Evolutionary conservation across 2,113 vertebrate genomes (phyloP).

Genomic region (Phyllostomus hastatus): DNA sequence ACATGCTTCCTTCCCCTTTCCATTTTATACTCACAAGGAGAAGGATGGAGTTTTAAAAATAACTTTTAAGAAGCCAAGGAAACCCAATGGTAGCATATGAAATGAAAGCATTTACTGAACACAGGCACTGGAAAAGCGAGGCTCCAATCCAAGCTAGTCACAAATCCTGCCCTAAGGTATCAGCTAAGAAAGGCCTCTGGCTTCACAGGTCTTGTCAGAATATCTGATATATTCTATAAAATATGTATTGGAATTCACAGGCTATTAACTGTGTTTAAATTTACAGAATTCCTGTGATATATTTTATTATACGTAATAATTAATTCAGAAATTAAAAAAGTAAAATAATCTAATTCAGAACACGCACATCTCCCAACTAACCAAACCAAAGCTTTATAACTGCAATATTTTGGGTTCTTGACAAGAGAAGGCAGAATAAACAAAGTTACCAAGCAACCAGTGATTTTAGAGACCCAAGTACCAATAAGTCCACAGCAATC

Average conservation of each 20-base stretch:
- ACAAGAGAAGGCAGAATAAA: neutral
- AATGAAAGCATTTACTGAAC: neutral
- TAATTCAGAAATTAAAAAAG: slow-evolving; percentile 19
- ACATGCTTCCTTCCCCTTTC: neutral
- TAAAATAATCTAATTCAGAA: neutral
- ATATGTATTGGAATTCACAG: neutral
- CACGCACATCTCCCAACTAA: neutral
- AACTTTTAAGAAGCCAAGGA: slow-evolving; percentile 10
- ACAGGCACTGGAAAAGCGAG: neutral
- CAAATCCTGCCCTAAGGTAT: neutral
- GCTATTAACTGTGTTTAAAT: neutral
- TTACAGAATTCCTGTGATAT: neutral
- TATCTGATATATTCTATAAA: neutral
- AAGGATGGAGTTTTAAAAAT: neutral
- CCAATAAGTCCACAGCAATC: neutral
- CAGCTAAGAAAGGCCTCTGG: neutral
- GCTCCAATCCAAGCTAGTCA: neutral
- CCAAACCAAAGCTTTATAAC: neutral
- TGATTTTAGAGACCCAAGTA: neutral
- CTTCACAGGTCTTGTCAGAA: neutral
- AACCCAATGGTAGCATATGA: neutral
- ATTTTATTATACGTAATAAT: neutral
- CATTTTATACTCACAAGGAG: neutral
- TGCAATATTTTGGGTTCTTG: neutral
- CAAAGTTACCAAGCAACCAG: neutral